Conservation (phyloP, 2,113 vertebrate species). For the Cololabis saira region DNA sequence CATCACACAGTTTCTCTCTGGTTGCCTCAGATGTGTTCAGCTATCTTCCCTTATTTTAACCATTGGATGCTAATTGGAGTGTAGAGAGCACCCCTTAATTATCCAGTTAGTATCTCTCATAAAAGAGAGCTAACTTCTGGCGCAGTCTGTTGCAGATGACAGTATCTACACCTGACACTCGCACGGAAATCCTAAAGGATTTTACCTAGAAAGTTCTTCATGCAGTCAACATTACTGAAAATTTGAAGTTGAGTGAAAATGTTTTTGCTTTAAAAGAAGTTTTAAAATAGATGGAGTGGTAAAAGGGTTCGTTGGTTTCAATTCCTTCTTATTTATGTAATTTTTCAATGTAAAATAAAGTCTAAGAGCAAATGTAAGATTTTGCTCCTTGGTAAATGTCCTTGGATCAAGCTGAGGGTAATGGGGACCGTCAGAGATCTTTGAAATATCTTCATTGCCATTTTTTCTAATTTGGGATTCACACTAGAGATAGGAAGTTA, state of each 20-base stretch:
- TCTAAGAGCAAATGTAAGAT: not conserved
- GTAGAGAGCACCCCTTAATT: slow-evolving; percentile 65
- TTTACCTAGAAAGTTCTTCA: slow-evolving; percentile 17
- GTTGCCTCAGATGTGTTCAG: slow-evolving; percentile 46
- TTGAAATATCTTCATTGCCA: no score
- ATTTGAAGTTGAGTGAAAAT: slow-evolving; percentile 4
- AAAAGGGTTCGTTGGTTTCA: no score
- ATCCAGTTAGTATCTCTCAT: slow-evolving; percentile 62
- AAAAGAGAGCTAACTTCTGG: slow-evolving; percentile 51
- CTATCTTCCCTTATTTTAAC: slow-evolving; percentile 40
- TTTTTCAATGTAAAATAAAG: not conserved
- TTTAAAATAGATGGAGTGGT: not conserved
- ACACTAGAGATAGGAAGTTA: no score
- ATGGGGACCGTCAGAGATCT: no score
- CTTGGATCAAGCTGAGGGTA: no score
- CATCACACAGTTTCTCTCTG: slow-evolving; percentile 34
- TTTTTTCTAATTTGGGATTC: no score
- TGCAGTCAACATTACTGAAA: slow-evolving; percentile 15
- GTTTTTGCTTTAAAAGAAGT: slow-evolving; percentile 14
- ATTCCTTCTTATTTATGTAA: not conserved
- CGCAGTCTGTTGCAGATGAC: slow-evolving; percentile 44
- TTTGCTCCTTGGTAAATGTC: no score
- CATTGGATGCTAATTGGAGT: slow-evolving; percentile 72
- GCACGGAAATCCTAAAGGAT: slow-evolving; percentile 19
- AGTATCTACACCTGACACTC: slow-evolving; percentile 30